phyloP scores from a whole-genome alignment of 2,797 vertebrate genomes.

The Crenuchus spilurus region DNA sequence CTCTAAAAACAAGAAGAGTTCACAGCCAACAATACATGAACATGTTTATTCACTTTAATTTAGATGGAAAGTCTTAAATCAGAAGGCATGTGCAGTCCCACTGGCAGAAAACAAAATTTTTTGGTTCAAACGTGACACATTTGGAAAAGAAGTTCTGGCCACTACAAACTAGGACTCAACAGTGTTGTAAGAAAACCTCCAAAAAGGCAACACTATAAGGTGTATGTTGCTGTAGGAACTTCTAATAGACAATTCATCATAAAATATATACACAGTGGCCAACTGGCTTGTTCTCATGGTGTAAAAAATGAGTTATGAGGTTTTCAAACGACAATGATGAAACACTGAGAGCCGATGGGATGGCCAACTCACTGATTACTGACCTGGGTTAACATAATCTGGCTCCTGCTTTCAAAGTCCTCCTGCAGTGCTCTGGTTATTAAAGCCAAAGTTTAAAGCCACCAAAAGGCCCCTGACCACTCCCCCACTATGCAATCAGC shows the following conservation, averaged over 20 bases:
- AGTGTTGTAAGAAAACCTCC: no score
- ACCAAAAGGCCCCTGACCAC: conserved; percentile 47
- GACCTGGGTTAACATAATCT: conserved; percentile 23
- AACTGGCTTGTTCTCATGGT: no score
- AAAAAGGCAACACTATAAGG: no score
- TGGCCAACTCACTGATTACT: conserved; percentile 11
- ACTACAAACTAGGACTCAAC: no score
- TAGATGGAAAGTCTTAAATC: conserved; percentile 41
- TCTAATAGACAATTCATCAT: no score
- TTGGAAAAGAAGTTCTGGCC: no score
- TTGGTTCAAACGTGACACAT: conserved; percentile 23
- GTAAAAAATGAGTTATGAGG: no score
- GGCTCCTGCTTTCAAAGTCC: conserved; percentile 7
- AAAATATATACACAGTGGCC: no score
- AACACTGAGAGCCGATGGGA: conserved; percentile 8
- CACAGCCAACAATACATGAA: conserved; percentile 31
- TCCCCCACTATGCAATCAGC: conserved; percentile 45
- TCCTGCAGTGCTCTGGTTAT: conserved; percentile 15
- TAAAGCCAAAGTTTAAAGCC: conserved; percentile 26
- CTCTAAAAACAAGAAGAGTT: conserved; percentile 2
- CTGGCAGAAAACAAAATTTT: conserved; percentile 43
- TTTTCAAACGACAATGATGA: no score
- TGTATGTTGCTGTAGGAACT: no score
- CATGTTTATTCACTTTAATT: conserved; percentile 51
- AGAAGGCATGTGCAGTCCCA: conserved; percentile 22